Evolutionary conservation across 1,140 invertebrate species (phyloP).

Genomic region (Acromyrmex heyeri): DNA sequence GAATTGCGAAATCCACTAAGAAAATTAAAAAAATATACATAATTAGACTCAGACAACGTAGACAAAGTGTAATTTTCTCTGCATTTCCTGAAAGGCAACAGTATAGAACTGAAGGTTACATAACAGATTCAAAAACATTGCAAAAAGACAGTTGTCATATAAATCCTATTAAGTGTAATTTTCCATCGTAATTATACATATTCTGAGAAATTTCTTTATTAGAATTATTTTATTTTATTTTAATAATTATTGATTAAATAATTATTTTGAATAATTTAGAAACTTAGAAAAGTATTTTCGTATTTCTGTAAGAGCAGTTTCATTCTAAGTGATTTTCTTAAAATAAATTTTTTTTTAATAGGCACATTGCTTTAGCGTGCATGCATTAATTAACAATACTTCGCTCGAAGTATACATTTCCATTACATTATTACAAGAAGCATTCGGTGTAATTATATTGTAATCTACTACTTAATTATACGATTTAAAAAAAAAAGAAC

Average conservation of each 20-base stretch:
- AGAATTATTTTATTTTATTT: neutral
- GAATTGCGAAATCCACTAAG: neutral
- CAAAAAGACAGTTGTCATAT: too few relatives aligned
- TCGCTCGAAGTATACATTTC: neutral
- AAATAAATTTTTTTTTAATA: neutral
- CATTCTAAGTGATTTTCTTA: neutral
- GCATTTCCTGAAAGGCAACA: neutral
- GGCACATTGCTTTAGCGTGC: neutral
- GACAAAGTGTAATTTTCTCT: slow-evolving; percentile 3
- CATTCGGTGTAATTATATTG: neutral
- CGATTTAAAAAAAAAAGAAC: neutral
- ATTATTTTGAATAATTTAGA: neutral
- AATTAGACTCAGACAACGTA: neutral
- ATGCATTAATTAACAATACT: neutral
- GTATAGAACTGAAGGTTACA: slow-evolving; percentile 4
- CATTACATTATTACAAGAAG: neutral
- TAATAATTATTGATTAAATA: slow-evolving; percentile 11
- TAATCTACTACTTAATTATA: neutral
- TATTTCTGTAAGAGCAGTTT: neutral
- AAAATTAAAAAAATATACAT: slow-evolving; percentile 12
- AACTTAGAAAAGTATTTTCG: neutral
- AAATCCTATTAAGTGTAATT: neutral
- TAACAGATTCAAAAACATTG: neutral
- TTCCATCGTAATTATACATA: neutral
- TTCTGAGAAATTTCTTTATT: neutral